Evolutionary conservation across 2,888 invertebrate genomes (phyloP), one percentile per base, ranked within the genome.

Genomic region (Chesias legatella): DNA sequence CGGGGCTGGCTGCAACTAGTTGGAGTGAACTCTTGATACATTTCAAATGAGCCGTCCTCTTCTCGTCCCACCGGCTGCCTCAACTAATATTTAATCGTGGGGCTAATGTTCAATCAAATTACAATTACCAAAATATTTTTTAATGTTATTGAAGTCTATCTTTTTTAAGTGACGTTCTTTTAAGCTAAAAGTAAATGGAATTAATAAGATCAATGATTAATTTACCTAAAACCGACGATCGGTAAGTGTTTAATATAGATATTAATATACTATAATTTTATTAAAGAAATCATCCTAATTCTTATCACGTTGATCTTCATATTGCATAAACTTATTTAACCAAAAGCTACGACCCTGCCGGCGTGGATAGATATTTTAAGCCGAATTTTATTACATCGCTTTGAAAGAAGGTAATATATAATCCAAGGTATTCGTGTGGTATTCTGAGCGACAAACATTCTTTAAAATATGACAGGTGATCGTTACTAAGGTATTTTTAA

Each of bases 301-400:
- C 47, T 61, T 53, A 56, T 59, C 50, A 42, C 47, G 38, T 56
- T 57, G 57, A 56, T 53, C 42, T 56, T 62, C 50, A 61, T 63
- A 59, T 60, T 57, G 56, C 51, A 51, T 61, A 58, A 60, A 67
- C 60, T 67, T 57, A 56, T 63, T 66, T 63, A 60, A 60, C 55
- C 42, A 52, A 66, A 67, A 64, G 59, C 60, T 52, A 50, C 60
- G 63, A 63, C 58, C 58, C 56, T 53, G 58, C 58, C 63, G 51
- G n/a, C n/a, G 54, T 49, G 65, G 67, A 67, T 68, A 60, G 67
- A 70, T 72, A 72, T 76, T 78, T 79, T 88, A 88, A 88, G 86
- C 86, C 85, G 86, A 84, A 82, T 86, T 88, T 88, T 86, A 88
- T 88, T 86, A 85, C 85, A 70, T 77, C 70, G 72, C 69, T 63